phyloP scores from a whole-genome alignment of 1,140 invertebrate genomes.

The Ctenoplectra terminalis region DNA sequence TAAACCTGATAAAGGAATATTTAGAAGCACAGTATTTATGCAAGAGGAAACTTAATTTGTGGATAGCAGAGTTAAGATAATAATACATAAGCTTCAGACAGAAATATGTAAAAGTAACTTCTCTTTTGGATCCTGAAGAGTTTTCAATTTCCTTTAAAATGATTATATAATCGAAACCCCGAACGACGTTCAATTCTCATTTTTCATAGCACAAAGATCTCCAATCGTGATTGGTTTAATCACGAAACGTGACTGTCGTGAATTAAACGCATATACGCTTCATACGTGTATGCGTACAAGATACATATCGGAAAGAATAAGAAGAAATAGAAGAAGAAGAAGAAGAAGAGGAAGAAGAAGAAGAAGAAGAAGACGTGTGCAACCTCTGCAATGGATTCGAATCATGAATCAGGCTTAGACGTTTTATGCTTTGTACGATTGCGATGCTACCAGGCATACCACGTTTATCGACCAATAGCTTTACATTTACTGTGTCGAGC shows the following conservation, averaged over 20 bases:
- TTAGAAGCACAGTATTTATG: too few relatives aligned
- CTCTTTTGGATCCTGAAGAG: neutral
- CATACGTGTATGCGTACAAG: conserved; percentile 1
- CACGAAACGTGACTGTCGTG: neutral
- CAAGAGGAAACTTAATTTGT: too few relatives aligned
- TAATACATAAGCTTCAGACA: too few relatives aligned
- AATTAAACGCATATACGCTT: neutral
- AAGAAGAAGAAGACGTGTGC: neutral
- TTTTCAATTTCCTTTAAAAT: neutral
- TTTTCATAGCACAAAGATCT: neutral
- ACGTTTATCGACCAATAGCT: conserved; percentile 37
- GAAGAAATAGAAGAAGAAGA: too few relatives aligned
- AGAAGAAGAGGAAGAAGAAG: neutral
- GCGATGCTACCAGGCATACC: neutral
- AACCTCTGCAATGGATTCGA: neutral
- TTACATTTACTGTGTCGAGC: conserved; percentile 15
- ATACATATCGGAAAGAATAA: conserved; percentile 8
- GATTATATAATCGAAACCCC: neutral
- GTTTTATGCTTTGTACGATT: conserved; percentile 21
- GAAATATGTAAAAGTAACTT: too few relatives aligned
- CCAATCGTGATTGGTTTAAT: neutral
- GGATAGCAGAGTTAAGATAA: too few relatives aligned
- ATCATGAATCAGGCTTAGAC: conserved; percentile 28
- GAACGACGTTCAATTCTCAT: neutral
- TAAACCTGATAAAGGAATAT: too few relatives aligned